phyloP scores from a whole-genome alignment of 1,140 invertebrate species.

The Eumaeus atala region DNA sequence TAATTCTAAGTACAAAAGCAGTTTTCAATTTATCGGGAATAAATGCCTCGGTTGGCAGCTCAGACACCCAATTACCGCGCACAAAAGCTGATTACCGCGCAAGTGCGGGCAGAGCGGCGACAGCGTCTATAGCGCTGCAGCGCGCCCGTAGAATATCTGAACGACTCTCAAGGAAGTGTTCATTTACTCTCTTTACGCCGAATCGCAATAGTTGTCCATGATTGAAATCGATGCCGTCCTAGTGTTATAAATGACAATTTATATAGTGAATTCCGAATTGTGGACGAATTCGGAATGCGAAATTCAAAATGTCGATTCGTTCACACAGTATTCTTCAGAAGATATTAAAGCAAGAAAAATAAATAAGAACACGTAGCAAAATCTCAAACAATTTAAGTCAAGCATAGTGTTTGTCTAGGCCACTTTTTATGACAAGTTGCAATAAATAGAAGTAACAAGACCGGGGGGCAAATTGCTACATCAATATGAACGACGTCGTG shows the following conservation, averaged over 20 bases:
- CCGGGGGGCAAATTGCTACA: conserved; percentile 15
- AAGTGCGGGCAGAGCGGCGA: conserved; percentile 42
- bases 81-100: conserved; percentile 71
- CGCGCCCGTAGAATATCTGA: conserved; percentile 48
- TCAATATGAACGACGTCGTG: conserved; percentile 23
- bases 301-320: background rate
- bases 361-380: conserved; percentile 2
- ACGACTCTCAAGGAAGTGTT: conserved; percentile 53
- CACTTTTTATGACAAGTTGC: conserved; percentile 17
- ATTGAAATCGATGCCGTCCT: conserved; percentile 36
- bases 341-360: background rate
- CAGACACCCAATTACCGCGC: conserved; percentile 70
- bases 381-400: conserved; percentile 1
- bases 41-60: conserved; percentile 71
- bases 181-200: conserved; percentile 45
- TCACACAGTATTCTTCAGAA: background rate
- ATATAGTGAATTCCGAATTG: background rate
- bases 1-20: conserved; percentile 62
- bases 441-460: conserved; percentile 17
- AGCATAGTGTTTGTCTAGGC: background rate
- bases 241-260: background rate
- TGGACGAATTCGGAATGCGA: background rate
- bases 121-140: conserved; percentile 28
- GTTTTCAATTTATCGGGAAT: conserved; percentile 71
- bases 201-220: conserved; percentile 28